Percentiles rank a stretch among this genome's conserved stretches.
These are phyloP conservation scores for Carlito syrichta DNA, from an alignment of 2,113 vertebrate genomes.

Conservation along the genomic window DNA sequence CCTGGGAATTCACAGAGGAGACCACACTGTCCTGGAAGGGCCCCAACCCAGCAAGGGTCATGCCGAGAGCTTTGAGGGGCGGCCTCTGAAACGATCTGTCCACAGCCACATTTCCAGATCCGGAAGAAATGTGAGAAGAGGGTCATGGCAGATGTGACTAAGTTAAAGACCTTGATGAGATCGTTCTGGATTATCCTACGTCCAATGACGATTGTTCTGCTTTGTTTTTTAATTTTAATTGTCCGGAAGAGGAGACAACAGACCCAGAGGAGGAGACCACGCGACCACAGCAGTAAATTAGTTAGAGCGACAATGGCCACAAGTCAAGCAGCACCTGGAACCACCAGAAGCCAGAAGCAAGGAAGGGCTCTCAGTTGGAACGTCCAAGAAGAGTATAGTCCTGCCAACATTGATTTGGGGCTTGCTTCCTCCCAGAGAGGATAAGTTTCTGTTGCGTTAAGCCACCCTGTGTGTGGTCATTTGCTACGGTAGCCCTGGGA, in stretches of 20 bases:
- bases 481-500: background rate
- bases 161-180: background rate
- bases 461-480: background rate
- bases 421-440: background rate
- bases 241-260: background rate
- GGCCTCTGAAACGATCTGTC: background rate
- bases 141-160: background rate
- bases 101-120: background rate
- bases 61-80: rapidly evolving
- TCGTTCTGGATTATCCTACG: background rate
- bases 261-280: too few species aligned
- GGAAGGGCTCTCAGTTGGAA: background rate
- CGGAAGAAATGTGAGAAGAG: background rate
- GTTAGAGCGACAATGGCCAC: too few species aligned
- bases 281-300: too few species aligned
- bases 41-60: background rate
- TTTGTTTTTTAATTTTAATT: background rate
- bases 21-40: background rate
- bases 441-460: background rate
- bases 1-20: background rate
- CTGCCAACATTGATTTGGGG: too few species aligned
- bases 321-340: background rate
- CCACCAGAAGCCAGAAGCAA: background rate
- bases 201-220: background rate
- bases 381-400: rapidly evolving